phyloP scores from a whole-genome alignment of 2,888 invertebrate species.

The Sarcophaga rosellei region DNA sequence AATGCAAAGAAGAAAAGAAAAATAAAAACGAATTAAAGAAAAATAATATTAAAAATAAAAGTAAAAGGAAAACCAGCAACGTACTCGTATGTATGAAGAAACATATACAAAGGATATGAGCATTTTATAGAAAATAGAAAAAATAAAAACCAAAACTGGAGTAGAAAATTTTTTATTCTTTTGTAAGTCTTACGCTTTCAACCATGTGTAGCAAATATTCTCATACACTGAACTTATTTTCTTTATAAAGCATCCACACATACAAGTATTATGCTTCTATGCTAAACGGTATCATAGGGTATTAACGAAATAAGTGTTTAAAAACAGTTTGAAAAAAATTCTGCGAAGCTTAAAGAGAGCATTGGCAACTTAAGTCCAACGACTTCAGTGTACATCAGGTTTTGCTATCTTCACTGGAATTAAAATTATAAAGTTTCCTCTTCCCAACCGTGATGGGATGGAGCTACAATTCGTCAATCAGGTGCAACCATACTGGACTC shows the following conservation, averaged over 20 bases:
- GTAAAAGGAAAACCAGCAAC: background rate
- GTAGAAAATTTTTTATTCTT: conserved; percentile 60
- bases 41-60: conserved; percentile 28
- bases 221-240: conserved; percentile 29
- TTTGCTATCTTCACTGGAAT: too few relatives aligned
- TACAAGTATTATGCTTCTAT: background rate
- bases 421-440: too few relatives aligned
- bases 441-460: too few relatives aligned
- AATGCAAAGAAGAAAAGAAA: conserved; percentile 37
- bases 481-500: too few relatives aligned
- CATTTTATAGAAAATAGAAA: conserved; percentile 9
- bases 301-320: background rate
- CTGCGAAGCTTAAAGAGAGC: accelerated
- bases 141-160: too few relatives aligned
- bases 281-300: background rate
- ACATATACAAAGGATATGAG: conserved; percentile 16
- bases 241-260: background rate
- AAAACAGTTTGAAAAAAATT: too few relatives aligned
- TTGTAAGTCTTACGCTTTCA: conserved; percentile 59
- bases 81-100: conserved; percentile 8
- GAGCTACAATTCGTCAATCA: too few relatives aligned
- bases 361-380: too few relatives aligned
- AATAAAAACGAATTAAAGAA: conserved; percentile 63
- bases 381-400: too few relatives aligned
- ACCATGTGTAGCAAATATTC: conserved; percentile 54